Evolutionary conservation across 2,888 invertebrate genomes (phyloP), one percentile per base, ranked within the genome.

Genomic region (Temnothorax rugatulus): DNA sequence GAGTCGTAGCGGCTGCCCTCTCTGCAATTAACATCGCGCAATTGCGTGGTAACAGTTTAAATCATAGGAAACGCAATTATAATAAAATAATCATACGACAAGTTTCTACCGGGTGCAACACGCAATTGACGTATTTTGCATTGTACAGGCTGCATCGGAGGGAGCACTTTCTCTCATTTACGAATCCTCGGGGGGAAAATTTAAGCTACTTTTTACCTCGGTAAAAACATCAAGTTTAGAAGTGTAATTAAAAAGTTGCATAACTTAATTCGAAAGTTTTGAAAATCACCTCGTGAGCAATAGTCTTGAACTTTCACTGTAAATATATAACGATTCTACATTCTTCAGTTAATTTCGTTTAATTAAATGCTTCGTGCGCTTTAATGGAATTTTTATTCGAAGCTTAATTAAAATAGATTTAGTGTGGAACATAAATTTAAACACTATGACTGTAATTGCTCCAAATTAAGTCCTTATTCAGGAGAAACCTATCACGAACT

Each of bases 1-100:
- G 87, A 85, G 77, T 94, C 94, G 91, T 92, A 90, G 75, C 93
- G 92, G 77, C 84, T 90, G 74, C 88, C 90, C 87, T 93, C 93
- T 84, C 94, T 94, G 88, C 34, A 85, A 90, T 84, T 71, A 71
- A 81, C 38, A 81, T 68, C 29, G 11, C 38, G 59, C 47, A 82
- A 63, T 82, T 81, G 41, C 73, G 73, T 50, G 47, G 69, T 34
- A 71, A 66, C 52, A 41, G 41, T 34, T 29, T 54, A 77, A 66
- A 57, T 21, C 44, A 57, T 68, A 41, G 59, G 59, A 71, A 71
- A 81, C 38, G 38, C 47, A 59, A 71, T 68, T n/a, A 77, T 61
- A 71, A 69, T 81, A 47, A 59, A 81, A 71, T 69, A 81, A 71
- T 69, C 71, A 61, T 59, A 69, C 25, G 77, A 57, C 57, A 68